phyloP scores from a whole-genome alignment of 2,113 vertebrate genomes.

The Taxidea taxus region DNA sequence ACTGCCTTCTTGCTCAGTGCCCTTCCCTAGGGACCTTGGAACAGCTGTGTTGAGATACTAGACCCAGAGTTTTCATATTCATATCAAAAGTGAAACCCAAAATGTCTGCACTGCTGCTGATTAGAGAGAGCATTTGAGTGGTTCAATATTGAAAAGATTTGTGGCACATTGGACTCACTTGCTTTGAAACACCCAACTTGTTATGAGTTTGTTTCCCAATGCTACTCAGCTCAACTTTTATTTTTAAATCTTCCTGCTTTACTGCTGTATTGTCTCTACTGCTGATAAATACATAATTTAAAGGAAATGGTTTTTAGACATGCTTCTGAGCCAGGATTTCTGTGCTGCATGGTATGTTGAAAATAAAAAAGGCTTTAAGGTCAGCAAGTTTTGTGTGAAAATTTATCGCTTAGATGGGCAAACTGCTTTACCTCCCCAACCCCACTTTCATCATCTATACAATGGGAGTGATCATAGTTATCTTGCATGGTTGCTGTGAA shows the following conservation, averaged over 20 bases:
- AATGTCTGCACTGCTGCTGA: constrained; percentile 66
- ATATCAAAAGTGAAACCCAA: constrained; percentile 60
- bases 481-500: not conserved
- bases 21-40: constrained; percentile 40
- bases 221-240: constrained; percentile 20
- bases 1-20: not conserved
- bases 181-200: constrained; percentile 28
- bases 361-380: constrained; percentile 26
- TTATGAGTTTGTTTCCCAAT: not conserved
- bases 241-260: constrained; percentile 56
- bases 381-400: not conserved
- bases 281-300: constrained; percentile 41
- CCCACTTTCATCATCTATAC: constrained; percentile 23
- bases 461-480: not conserved
- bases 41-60: constrained; percentile 70
- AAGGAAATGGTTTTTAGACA: constrained; percentile 57
- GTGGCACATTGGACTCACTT: not conserved
- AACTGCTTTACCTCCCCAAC: not conserved
- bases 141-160: constrained; percentile 35
- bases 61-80: constrained; percentile 62
- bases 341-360: not conserved
- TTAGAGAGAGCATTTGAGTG: constrained; percentile 58
- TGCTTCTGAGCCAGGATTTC: constrained; percentile 1
- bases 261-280: constrained; percentile 52
- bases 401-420: constrained; percentile 20